phyloP scores from a whole-genome alignment of 2,888 invertebrate genomes.

The Phortica okadai region DNA sequence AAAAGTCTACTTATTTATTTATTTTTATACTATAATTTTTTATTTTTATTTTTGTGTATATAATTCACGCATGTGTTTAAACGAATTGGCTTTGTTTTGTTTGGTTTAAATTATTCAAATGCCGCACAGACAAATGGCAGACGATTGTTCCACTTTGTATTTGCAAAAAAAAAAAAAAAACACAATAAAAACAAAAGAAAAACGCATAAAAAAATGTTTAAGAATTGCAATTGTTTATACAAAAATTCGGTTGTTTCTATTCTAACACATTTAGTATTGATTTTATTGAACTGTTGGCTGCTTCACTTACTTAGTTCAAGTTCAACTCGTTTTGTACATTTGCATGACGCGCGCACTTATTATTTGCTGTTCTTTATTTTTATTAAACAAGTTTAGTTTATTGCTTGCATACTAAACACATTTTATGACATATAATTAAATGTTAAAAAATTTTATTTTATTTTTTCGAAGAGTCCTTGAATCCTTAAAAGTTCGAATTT shows the following conservation, averaged over 20 bases:
- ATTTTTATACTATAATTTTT: not conserved
- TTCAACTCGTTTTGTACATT: conserved; percentile 28
- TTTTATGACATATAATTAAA: not conserved
- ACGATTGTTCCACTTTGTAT: conserved; percentile 10
- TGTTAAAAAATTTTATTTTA: too few relatives aligned
- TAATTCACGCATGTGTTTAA: not conserved
- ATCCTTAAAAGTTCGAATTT: too few relatives aligned
- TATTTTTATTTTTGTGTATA: too few relatives aligned
- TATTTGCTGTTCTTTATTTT: not conserved
- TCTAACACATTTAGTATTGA: not conserved
- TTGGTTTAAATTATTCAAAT: not conserved
- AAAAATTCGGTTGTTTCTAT: not conserved
- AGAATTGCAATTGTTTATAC: not conserved
- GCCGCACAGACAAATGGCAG: conserved; percentile 29
- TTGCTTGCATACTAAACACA: too few relatives aligned
- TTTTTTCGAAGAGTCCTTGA: too few relatives aligned
- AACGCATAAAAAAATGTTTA: not conserved
- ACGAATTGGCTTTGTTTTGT: not conserved
- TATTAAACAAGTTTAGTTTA: not conserved
- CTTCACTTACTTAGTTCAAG: conserved; percentile 25
- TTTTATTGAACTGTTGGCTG: conserved; percentile 5
- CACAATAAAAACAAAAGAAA: not conserved
- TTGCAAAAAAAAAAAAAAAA: not conserved
- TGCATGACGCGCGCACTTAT: not conserved
- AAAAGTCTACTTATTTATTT: not conserved